A percentile compares a stretch with the other conserved stretches of the same genome.
phyloP scores from a whole-genome alignment of 1,140 invertebrate genomes.

The Euwallacea similis region DNA sequence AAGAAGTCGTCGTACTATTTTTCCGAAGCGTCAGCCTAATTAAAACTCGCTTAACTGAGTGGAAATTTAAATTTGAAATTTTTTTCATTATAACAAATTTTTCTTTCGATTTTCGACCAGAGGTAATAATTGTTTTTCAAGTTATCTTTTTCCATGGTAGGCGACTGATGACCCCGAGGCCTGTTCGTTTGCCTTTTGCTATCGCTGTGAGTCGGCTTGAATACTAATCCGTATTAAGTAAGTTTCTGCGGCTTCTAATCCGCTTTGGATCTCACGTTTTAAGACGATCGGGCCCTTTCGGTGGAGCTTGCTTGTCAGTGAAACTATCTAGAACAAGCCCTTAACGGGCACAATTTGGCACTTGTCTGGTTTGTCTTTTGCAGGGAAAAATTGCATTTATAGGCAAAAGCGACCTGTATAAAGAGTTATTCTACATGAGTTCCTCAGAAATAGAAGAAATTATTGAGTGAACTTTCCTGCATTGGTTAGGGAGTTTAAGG shows the following conservation, averaged over 20 bases:
- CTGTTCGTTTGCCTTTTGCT: background rate
- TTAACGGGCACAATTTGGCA: too few relatives aligned
- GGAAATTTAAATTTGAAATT: background rate
- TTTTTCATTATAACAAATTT: background rate
- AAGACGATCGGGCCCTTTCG: background rate
- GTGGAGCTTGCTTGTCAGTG: background rate
- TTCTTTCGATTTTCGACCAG: background rate
- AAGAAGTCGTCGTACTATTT: constrained; percentile 1
- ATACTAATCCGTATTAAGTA: constrained; percentile 15
- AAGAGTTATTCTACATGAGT: too few relatives aligned
- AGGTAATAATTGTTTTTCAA: background rate
- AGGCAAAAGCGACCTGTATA: too few relatives aligned
- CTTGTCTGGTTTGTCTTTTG: background rate
- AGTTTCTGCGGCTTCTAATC: constrained; percentile 16
- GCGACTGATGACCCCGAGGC: background rate
- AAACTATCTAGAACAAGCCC: background rate
- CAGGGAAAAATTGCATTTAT: too few relatives aligned
- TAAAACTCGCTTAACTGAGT: constrained; percentile 13
- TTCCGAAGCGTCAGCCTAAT: constrained; percentile 2
- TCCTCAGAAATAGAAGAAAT: too few relatives aligned
- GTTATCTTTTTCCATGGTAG: background rate
- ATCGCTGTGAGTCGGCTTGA: background rate
- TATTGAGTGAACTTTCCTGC: too few relatives aligned
- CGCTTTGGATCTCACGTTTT: constrained; percentile 17
- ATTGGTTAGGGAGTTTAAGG: too few relatives aligned